phyloP scores from a whole-genome alignment of 1,140 invertebrate species.

The Brachionus manjavacas region DNA sequence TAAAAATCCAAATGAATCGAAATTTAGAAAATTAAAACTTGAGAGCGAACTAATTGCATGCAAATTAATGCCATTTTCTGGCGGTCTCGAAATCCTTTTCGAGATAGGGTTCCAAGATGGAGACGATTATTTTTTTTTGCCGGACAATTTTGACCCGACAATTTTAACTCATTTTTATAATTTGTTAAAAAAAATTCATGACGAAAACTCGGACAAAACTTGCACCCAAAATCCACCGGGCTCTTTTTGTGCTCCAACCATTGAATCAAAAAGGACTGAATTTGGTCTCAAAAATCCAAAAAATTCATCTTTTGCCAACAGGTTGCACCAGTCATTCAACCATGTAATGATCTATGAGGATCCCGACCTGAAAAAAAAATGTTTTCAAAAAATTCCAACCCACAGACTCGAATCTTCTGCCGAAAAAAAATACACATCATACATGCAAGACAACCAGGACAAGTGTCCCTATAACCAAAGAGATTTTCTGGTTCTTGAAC shows the following conservation, averaged over 20 bases:
- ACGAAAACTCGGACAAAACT: neutral
- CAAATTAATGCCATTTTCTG: conserved; percentile 17
- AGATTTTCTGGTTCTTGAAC: conserved; percentile 72
- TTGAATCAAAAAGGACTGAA: neutral
- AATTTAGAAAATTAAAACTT: neutral
- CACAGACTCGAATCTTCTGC: conserved; percentile 48
- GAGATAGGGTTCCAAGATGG: conserved; percentile 1
- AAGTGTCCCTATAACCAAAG: conserved; percentile 55
- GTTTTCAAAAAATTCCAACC: conserved; percentile 52
- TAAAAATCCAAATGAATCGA: neutral
- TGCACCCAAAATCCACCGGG: neutral
- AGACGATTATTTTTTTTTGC: conserved; percentile 3
- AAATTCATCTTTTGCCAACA: conserved; percentile 54
- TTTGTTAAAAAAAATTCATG: neutral
- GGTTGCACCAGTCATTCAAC: conserved; percentile 47
- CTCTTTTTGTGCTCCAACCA: neutral
- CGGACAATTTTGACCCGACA: neutral
- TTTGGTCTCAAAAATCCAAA: neutral
- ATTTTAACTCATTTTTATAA: neutral
- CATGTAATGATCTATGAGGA: conserved; percentile 56
- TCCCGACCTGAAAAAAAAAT: conserved; percentile 50
- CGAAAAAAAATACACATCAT: conserved; percentile 39
- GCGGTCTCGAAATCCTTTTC: conserved; percentile 35
- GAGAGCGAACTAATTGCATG: neutral
- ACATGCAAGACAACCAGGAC: conserved; percentile 8